A percentile compares a stretch with the other conserved stretches of the same genome.
Conservation (phyloP, 1,140 invertebrate species). For the Linepithema humile region DNA sequence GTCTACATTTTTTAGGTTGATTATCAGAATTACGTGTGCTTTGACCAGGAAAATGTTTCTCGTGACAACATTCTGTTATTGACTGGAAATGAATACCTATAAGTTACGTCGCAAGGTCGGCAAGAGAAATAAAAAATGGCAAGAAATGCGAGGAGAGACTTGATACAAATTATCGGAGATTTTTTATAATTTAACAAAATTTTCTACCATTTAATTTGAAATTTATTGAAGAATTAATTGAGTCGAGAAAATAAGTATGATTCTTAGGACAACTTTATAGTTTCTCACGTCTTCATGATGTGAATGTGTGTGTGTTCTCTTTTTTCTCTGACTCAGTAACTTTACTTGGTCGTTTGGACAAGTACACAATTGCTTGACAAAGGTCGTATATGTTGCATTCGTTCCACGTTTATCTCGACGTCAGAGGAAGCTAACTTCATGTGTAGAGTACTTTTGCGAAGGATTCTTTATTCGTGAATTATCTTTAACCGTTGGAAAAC, state of each 20-base stretch:
- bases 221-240: neutral
- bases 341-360: no score
- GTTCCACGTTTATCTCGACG: neutral
- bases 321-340: neutral
- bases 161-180: neutral
- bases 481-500: neutral
- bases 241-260: neutral
- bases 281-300: neutral
- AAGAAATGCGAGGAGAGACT: no score
- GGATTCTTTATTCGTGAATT: conserved; percentile 6
- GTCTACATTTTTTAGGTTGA: conserved; percentile 2
- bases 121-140: no score
- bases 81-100: neutral
- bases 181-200: neutral
- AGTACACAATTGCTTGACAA: conserved; percentile 7
- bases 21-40: neutral
- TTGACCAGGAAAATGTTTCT: neutral
- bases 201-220: neutral
- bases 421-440: conserved; percentile 9
- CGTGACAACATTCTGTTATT: neutral
- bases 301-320: neutral
- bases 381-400: neutral
- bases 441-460: neutral
- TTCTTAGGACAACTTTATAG: neutral
- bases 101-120: neutral